phyloP scores from a whole-genome alignment of 2,888 invertebrate genomes.

The Pocota personata region DNA sequence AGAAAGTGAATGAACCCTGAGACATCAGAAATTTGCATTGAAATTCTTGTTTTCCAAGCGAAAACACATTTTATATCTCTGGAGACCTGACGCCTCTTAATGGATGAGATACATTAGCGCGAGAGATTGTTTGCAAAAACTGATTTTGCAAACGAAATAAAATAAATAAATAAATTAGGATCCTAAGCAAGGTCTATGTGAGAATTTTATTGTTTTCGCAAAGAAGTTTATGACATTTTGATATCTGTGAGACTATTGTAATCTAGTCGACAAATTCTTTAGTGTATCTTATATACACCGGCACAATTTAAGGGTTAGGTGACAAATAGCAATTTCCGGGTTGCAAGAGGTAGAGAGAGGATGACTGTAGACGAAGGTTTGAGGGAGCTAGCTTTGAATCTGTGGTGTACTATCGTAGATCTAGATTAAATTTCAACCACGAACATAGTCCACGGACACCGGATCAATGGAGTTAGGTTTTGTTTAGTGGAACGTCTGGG shows the following conservation, averaged over 20 bases:
- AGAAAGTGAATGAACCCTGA: constrained; percentile 2
- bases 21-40: not conserved
- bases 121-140: not conserved
- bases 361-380: no score
- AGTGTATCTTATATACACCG: no score
- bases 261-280: not conserved
- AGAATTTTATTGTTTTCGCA: constrained; percentile 3
- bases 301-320: no score
- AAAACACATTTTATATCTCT: not conserved
- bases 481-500: no score
- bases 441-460: no score
- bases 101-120: constrained; percentile 22
- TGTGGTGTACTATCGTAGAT: no score
- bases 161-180: constrained; percentile 17
- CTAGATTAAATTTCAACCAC: no score
- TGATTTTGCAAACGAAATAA: not conserved
- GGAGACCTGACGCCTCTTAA: constrained; percentile 1
- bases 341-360: no score
- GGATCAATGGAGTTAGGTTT: no score
- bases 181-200: not conserved
- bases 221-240: not conserved
- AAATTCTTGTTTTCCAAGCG: not conserved
- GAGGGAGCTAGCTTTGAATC: no score
- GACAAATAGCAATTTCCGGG: no score
- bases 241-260: not conserved